A percentile compares a stretch with the other conserved stretches of the same genome.
These are phyloP conservation scores for Pegea sp. DNA, from an alignment of 23 tunicate genomes.

Conservation along the genomic window DNA sequence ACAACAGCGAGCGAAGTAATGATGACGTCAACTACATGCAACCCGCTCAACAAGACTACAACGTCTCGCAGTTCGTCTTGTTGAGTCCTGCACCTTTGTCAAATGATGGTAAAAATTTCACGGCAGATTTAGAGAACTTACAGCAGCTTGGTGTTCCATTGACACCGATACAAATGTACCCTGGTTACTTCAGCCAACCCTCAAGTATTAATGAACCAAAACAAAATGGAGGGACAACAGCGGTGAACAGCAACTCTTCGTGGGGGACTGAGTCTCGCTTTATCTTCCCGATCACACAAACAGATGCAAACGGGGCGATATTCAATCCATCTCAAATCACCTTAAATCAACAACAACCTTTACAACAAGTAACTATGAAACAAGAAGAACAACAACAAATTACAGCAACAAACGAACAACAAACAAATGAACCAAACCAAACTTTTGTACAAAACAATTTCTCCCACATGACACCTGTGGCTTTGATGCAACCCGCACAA, in stretches of 20 bases:
- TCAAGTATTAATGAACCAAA: background rate
- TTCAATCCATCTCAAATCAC: no score
- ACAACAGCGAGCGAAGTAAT: no score
- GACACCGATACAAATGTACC: constrained; percentile 71
- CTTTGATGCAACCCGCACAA: constrained; percentile 33
- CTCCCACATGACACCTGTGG: constrained; percentile 31
- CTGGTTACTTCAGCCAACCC: constrained; percentile 25
- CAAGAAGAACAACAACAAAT: no score
- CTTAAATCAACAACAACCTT: no score
- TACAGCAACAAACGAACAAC: constrained; percentile 7
- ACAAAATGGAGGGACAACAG: constrained; percentile 16
- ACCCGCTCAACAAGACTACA: constrained; percentile 12
- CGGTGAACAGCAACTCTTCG: no score
- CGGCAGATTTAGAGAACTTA: constrained; percentile 44
- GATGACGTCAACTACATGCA: constrained; percentile 8
- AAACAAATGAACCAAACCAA: background rate
- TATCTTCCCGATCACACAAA: constrained; percentile 33
- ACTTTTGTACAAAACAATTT: constrained; percentile 5
- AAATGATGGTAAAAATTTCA: constrained; percentile 22
- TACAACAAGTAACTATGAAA: no score
- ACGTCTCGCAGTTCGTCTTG: constrained; percentile 12
- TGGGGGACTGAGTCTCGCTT: no score
- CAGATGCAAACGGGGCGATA: constrained; percentile 8
- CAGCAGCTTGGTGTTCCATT: constrained; percentile 37
- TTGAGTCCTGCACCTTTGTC: constrained; percentile 41